These are phyloP conservation scores for Fopius arisanus DNA, from an alignment of 1,140 invertebrate genomes.

Conservation along the genomic window DNA sequence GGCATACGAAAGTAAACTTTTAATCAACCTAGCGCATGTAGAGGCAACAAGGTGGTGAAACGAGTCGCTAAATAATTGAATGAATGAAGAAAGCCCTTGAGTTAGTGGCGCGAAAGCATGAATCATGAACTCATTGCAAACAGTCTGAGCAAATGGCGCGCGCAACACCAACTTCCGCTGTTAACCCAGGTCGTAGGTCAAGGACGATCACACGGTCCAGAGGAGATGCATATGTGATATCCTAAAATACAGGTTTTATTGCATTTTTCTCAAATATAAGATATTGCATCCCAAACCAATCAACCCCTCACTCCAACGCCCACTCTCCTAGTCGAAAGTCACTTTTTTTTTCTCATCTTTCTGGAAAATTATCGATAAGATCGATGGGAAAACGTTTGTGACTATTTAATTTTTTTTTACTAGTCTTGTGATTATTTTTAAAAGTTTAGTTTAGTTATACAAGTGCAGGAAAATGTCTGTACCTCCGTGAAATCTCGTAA, in stretches of 20 bases:
- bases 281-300: too few relatives aligned
- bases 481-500: too few relatives aligned
- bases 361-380: too few relatives aligned
- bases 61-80: not conserved
- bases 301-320: too few relatives aligned
- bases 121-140: not conserved
- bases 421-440: too few relatives aligned
- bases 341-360: too few relatives aligned
- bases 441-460: too few relatives aligned
- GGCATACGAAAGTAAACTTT: not conserved
- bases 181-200: conserved; percentile 17
- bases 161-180: conserved; percentile 9
- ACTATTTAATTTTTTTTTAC: too few relatives aligned
- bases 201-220: conserved; percentile 1
- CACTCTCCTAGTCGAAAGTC: too few relatives aligned
- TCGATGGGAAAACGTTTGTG: too few relatives aligned
- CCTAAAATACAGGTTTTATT: not conserved
- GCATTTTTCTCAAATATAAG: not conserved
- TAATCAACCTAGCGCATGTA: not conserved
- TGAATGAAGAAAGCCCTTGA: not conserved
- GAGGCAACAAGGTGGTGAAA: not conserved
- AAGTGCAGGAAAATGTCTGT: too few relatives aligned
- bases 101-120: not conserved
- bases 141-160: not conserved
- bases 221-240: not conserved